Percentiles rank a stretch among this genome's conserved stretches.
Evolutionary conservation across 30 jellyfish, hydroid and myxozoan species (phyloP).

Genomic region (Catostylus mosaicus): DNA sequence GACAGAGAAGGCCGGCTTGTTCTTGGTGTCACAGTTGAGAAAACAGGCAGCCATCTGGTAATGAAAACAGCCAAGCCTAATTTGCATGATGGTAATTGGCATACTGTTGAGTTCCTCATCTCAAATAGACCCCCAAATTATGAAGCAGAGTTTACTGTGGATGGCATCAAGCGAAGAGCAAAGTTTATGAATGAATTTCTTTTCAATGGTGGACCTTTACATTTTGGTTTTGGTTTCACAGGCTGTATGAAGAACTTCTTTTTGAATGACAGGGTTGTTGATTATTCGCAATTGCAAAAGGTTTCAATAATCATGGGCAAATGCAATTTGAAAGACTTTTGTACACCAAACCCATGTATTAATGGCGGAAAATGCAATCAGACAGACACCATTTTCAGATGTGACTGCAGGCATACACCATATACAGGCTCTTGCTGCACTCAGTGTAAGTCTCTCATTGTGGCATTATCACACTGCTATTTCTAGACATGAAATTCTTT

Average conservation of each 20-base stretch:
- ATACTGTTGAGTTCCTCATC: constrained; percentile 76
- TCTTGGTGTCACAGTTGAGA: constrained; percentile 73
- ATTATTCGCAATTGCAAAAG: constrained; percentile 52
- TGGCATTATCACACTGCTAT: background rate
- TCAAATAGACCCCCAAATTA: constrained; percentile 79
- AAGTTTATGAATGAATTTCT: constrained; percentile 55
- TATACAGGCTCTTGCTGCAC: constrained; percentile 95
- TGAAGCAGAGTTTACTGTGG: constrained; percentile 89
- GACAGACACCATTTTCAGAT: constrained; percentile 82
- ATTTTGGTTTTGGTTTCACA: constrained; percentile 95
- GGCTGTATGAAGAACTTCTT: constrained; percentile 97
- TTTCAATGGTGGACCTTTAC: constrained; percentile 91
- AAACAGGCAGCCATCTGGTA: constrained; percentile 59
- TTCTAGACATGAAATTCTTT: too few species aligned
- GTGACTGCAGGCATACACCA: constrained; percentile 96
- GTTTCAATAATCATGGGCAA: constrained; percentile 72
- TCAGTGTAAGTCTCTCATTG: constrained; percentile 72
- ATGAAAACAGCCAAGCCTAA: constrained; percentile 83
- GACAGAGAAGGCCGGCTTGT: constrained; percentile 87
- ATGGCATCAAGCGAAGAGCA: constrained; percentile 87
- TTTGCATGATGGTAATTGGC: constrained; percentile 97
- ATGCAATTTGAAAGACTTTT: constrained; percentile 89
- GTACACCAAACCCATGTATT: constrained; percentile 98
- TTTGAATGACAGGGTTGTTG: constrained; percentile 77
- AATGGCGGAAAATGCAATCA: constrained; percentile 98